phyloP scores from a whole-genome alignment of 2,797 vertebrate genomes.

The Eulemur coronatus region DNA sequence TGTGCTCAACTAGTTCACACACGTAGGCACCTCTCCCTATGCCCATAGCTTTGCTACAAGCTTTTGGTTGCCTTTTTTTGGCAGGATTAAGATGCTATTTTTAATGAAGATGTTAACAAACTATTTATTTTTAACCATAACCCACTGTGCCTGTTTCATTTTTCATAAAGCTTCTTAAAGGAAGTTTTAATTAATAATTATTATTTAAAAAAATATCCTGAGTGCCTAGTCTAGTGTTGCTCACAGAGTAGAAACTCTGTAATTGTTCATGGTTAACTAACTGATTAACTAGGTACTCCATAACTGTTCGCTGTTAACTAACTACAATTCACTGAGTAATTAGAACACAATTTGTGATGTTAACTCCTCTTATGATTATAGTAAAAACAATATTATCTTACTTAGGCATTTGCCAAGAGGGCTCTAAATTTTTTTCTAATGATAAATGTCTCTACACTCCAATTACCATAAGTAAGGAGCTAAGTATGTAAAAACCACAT shows the following conservation, averaged over 20 bases:
- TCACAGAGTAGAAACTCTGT: background rate
- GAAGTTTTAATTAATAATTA: background rate
- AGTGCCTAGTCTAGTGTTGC: background rate
- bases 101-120: background rate
- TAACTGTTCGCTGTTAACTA: background rate
- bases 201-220: background rate
- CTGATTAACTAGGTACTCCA: background rate
- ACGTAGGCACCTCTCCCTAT: background rate
- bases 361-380: conserved; percentile 27
- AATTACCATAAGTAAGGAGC: conserved; percentile 41
- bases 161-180: background rate
- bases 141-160: background rate
- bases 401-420: background rate
- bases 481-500: background rate
- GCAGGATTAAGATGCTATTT: background rate
- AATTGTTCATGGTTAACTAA: background rate
- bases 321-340: background rate
- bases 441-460: background rate
- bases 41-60: background rate
- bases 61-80: background rate
- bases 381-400: conserved; percentile 48
- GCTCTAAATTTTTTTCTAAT: background rate
- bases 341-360: background rate
- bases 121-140: background rate
- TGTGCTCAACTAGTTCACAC: accelerated